These are phyloP conservation scores for Aphis gossypii DNA, from an alignment of 1,140 invertebrate species.

Conservation along the genomic window DNA sequence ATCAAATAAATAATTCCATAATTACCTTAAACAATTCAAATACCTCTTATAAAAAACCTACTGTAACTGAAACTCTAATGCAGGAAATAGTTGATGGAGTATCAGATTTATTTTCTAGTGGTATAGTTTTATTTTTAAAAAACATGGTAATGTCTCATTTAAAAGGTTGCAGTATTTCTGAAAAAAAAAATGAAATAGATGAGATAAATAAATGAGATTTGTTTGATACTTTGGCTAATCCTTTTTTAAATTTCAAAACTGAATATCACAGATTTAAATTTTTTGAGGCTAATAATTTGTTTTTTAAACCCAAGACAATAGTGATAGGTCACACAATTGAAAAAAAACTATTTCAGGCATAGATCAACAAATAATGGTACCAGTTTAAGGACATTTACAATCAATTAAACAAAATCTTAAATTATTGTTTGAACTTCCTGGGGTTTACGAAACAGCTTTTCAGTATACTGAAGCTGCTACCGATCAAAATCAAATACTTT, in stretches of 20 bases:
- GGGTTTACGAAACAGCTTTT: background rate
- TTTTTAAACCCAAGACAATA: constrained; percentile 13
- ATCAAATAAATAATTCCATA: too few relatives aligned
- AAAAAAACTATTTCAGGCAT: background rate
- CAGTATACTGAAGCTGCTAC: background rate
- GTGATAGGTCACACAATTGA: background rate
- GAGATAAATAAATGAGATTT: too few relatives aligned
- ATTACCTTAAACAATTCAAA: too few relatives aligned
- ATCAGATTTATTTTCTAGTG: background rate
- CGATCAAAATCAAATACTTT: too few relatives aligned
- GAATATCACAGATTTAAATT: background rate
- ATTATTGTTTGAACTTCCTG: background rate
- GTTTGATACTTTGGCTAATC: background rate
- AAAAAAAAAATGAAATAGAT: background rate
- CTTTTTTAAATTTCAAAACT: background rate
- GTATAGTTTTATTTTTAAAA: background rate
- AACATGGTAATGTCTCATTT: background rate
- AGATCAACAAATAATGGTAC: background rate
- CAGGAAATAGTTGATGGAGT: background rate
- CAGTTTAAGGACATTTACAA: background rate
- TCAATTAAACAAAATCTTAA: background rate
- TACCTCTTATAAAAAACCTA: background rate
- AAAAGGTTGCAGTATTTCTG: background rate
- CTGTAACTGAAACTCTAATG: background rate
- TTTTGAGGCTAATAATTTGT: background rate